A percentile compares a stretch with the other conserved stretches of the same genome.
phyloP scores from a whole-genome alignment of 2,113 vertebrate genomes.

The Otus sunia region DNA sequence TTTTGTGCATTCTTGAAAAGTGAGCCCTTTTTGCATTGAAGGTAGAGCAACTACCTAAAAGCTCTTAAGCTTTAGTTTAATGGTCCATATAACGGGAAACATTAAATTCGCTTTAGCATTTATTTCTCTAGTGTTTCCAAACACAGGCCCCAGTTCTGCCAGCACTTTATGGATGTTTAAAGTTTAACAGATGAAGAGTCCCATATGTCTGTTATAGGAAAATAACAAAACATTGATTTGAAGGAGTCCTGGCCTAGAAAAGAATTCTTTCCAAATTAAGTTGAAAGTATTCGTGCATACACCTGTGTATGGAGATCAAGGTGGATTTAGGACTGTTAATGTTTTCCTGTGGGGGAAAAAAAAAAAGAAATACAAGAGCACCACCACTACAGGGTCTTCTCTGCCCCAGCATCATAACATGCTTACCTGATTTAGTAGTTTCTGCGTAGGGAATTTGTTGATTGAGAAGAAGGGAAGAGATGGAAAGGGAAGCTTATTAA shows the following conservation, averaged over 20 bases:
- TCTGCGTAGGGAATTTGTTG: not conserved
- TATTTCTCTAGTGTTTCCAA: not conserved
- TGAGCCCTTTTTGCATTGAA: not conserved
- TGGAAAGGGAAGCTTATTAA: not conserved
- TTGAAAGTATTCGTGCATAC: not conserved
- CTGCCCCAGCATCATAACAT: not conserved
- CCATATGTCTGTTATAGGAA: not conserved
- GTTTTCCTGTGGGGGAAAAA: not conserved
- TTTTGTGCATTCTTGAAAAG: not conserved
- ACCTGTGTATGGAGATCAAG: not conserved
- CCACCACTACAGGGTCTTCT: not conserved
- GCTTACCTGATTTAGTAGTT: not conserved
- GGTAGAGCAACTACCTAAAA: not conserved
- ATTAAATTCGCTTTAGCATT: not conserved
- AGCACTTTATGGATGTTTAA: not conserved
- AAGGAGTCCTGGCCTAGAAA: not conserved
- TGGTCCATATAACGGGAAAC: not conserved
- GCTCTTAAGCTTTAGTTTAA: not conserved
- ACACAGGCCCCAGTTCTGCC: not conserved
- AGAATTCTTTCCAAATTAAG: not conserved
- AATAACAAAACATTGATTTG: not conserved
- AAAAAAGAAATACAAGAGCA: not conserved
- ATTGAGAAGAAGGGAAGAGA: not conserved
- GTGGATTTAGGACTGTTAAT: not conserved
- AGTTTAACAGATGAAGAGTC: not conserved